phyloP scores from a whole-genome alignment of 2,797 vertebrate genomes.

The Acridotheres tristis region DNA sequence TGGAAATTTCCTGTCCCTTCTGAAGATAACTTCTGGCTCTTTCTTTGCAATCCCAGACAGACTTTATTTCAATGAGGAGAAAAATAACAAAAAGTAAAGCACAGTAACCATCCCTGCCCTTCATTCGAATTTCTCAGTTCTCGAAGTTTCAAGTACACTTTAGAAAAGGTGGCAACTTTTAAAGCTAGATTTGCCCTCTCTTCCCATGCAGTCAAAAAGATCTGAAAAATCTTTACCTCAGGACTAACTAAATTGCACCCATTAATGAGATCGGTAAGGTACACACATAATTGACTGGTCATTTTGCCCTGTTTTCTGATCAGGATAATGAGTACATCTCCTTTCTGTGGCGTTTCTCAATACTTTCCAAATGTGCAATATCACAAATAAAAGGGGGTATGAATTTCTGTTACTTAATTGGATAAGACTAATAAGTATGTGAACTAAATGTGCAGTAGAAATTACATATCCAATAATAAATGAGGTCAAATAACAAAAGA shows the following conservation, averaged over 20 bases:
- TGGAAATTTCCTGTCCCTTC: neutral
- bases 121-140: conserved; percentile 14
- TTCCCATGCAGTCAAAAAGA: conserved; percentile 39
- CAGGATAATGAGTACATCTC: conserved; percentile 52
- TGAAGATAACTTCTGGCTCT: conserved; percentile 19
- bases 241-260: conserved; percentile 60
- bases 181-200: conserved; percentile 54
- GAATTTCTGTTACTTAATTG: conserved; percentile 22
- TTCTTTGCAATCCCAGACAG: neutral
- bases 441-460: conserved; percentile 25
- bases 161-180: conserved; percentile 44
- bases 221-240: conserved; percentile 56
- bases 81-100: neutral
- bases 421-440: neutral
- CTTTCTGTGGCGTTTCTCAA: conserved; percentile 32
- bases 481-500: conserved; percentile 24
- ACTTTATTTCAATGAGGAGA: conserved; percentile 13
- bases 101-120: neutral
- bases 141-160: conserved; percentile 37
- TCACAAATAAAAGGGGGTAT: conserved; percentile 41
- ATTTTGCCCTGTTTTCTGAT: conserved; percentile 54
- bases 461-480: conserved; percentile 46
- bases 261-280: conserved; percentile 51
- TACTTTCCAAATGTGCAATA: conserved; percentile 19
- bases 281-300: neutral